Evolutionary conservation across 1,140 invertebrate genomes (phyloP), one percentile per base, ranked within the genome.

Genomic region (Elysia chlorotica): DNA sequence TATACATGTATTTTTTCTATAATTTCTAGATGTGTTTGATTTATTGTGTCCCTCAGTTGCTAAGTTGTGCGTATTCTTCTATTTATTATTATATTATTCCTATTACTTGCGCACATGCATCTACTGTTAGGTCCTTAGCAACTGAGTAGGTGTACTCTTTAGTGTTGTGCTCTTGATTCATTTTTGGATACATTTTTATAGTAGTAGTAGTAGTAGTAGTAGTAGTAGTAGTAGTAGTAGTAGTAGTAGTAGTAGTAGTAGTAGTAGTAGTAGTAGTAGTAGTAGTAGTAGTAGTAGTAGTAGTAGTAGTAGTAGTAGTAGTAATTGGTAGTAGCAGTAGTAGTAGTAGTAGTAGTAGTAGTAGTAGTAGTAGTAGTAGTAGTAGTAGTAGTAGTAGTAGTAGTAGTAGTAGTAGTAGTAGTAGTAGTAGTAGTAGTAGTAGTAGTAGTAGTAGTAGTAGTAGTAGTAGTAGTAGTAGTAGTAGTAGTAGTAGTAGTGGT

Each of bases 201-300:
- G 57, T 59, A 59, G 57, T 59, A 59, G 57, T 59, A 59, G 57
- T 59, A 59, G 57, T 59, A 59, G 57, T 59, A 59, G 57, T 59
- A 59, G 57, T 59, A 59, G 41, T 68, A 68, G 30, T 68, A 68
- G 30, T 68, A 68, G 30, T 68, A 57, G 30, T 68, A 57, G 30
- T 68, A 57, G 30, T 68, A 56, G 30, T 68, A 56, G 30, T 68
- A 56, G n/a, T 68, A 68, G 30, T 68, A 68, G 21, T 68, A 68
- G 30, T 68, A 68, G 30, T 54, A 56, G 30, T 54, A 68, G 30
- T 48, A 48, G 41, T 48, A 48, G 41, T 48, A 48, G 41, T 48
- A 48, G 41, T 48, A 48, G 41, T 48, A 48, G 41, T 48, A 48
- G 41, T 48, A 48, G 41, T 48, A 48, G 41, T 48, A 48, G 41